Percentiles rank a stretch among this genome's conserved stretches.
Conservation (phyloP, 2,113 vertebrate genomes). For the Pachypanchax playfairii region DNA sequence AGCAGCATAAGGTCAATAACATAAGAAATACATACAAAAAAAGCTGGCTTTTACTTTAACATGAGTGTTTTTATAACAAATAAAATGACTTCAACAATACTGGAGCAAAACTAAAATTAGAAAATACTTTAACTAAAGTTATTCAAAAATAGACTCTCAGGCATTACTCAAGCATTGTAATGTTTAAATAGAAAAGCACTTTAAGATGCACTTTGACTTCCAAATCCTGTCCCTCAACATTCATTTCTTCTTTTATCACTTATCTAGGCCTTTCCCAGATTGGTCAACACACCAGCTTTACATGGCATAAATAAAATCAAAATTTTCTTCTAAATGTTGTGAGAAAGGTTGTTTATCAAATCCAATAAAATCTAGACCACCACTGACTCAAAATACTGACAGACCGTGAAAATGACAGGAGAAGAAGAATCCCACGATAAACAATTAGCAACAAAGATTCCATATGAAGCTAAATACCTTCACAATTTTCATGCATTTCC, state of each 20-base stretch:
- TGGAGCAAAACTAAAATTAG: not conserved
- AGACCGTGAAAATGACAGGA: too few relatives aligned
- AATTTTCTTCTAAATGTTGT: not conserved
- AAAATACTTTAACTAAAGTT: not conserved
- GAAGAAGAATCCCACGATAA: too few relatives aligned
- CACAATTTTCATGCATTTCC: too few relatives aligned
- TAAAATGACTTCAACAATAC: too few relatives aligned
- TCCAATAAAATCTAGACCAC: not conserved
- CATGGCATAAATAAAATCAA: not conserved
- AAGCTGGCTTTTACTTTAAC: too few relatives aligned
- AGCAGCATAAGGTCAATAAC: too few relatives aligned
- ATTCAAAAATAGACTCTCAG: not conserved
- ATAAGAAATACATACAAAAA: not conserved
- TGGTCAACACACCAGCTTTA: not conserved
- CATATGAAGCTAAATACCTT: too few relatives aligned
- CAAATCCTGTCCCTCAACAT: not conserved
- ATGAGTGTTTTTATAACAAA: too few relatives aligned
- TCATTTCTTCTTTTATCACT: not conserved
- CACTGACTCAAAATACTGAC: too few relatives aligned
- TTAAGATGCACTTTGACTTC: not conserved
- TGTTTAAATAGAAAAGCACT: slow-evolving; percentile 1
- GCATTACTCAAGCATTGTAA: not conserved
- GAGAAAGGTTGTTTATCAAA: not conserved
- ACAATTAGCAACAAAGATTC: too few relatives aligned
- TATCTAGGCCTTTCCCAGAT: not conserved